These are phyloP conservation scores for Heliconius hermathena DNA, from an alignment of 1,140 invertebrate species.

Conservation along the genomic window DNA sequence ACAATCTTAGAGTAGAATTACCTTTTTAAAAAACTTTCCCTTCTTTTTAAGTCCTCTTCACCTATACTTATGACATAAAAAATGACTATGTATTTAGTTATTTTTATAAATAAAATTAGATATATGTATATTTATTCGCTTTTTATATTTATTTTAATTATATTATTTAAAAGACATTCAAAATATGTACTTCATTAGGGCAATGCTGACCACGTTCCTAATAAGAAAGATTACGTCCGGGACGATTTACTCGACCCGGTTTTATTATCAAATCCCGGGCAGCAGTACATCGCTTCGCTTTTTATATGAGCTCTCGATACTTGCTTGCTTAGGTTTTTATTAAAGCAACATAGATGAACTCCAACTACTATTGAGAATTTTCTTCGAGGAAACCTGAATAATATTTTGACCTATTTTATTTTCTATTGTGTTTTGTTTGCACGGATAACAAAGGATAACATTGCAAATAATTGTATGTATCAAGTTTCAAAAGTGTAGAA, in stretches of 20 bases:
- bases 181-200: background rate
- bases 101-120: too few species aligned
- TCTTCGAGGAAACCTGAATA: background rate
- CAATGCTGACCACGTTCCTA: conserved; percentile 1
- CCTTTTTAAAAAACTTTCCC: too few species aligned
- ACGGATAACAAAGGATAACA: background rate
- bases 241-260: conserved; percentile 10
- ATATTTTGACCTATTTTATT: conserved; percentile 2
- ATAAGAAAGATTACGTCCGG: conserved; percentile 7
- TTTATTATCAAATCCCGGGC: conserved; percentile 15
- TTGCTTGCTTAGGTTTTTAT: conserved; percentile 11
- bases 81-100: too few species aligned
- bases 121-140: background rate
- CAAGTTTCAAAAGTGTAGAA: background rate
- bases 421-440: background rate
- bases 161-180: background rate
- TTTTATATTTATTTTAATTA: background rate
- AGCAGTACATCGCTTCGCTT: conserved; percentile 4
- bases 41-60: too few species aligned
- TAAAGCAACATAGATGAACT: background rate
- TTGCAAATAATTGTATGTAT: background rate
- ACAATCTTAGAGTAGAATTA: too few species aligned
- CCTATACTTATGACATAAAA: too few species aligned
- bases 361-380: conserved; percentile 4
- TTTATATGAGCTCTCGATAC: conserved; percentile 2